Percentiles rank a stretch among this genome's conserved stretches.
Conservation (phyloP, 2,888 invertebrate species). For the Volucella zonaria region DNA sequence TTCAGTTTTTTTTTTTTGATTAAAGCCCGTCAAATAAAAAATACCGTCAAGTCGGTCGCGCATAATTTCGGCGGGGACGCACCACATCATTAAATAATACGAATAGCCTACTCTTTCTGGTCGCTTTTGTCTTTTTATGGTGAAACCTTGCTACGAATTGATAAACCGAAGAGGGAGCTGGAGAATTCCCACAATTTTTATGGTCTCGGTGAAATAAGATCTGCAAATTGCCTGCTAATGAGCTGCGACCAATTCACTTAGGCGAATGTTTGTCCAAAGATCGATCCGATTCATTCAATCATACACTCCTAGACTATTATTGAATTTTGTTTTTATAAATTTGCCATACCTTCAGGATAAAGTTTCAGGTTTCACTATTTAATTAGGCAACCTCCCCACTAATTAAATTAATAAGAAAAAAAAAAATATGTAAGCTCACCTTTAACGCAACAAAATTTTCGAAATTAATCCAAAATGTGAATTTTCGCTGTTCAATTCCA, state of each 20-base stretch:
- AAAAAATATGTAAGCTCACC: constrained; percentile 42
- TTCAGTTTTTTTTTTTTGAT: background rate
- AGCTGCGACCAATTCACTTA: background rate
- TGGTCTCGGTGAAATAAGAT: constrained; percentile 29
- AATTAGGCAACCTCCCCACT: too few species aligned
- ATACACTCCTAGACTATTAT: background rate
- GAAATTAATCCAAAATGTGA: constrained; percentile 53
- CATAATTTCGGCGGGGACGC: background rate
- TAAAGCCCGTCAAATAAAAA: constrained; percentile 65
- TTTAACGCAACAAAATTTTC: constrained; percentile 28
- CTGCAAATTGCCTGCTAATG: constrained; percentile 7
- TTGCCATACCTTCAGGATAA: background rate
- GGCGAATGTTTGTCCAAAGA: background rate
- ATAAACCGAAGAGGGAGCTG: background rate
- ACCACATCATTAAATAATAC: constrained; percentile 47
- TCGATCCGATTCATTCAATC: background rate
- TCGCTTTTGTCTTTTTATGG: constrained; percentile 4
- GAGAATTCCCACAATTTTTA: background rate
- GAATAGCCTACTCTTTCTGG: background rate
- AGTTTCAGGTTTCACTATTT: background rate
- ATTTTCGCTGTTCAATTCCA: constrained; percentile 40
- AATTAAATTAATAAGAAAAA: background rate
- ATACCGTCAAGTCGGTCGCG: constrained; percentile 53
- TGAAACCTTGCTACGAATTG: constrained; percentile 23
- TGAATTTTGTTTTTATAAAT: background rate